Conservation (phyloP, 2,113 vertebrate genomes). For the Centropus bengalensis region DNA sequence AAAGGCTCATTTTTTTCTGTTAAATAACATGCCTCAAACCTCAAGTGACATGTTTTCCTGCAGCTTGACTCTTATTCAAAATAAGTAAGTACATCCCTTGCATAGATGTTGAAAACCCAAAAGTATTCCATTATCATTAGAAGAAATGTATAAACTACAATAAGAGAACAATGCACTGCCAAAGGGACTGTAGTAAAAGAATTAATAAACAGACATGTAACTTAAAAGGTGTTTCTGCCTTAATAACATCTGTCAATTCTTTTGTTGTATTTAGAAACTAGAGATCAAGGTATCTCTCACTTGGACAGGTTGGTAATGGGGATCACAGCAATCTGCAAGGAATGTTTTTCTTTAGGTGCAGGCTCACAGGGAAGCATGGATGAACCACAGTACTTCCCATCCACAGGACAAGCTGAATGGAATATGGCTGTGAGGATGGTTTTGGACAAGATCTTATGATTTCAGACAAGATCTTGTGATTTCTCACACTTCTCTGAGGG, state of each 20-base stretch:
- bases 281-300: neutral
- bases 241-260: neutral
- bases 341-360: neutral
- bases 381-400: fast-evolving
- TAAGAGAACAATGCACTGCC: neutral
- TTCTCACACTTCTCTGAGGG: neutral
- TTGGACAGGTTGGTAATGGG: neutral
- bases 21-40: neutral
- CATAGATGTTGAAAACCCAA: neutral
- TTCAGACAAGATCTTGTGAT: neutral
- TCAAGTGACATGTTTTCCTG: neutral
- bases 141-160: neutral
- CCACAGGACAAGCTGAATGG: fast-evolving
- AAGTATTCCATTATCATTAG: neutral
- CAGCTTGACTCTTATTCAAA: slow-evolving; percentile 18
- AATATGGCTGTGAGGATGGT: neutral
- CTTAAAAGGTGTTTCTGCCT: neutral
- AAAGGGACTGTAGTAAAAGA: neutral
- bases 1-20: neutral
- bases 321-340: neutral
- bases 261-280: neutral
- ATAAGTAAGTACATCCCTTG: neutral
- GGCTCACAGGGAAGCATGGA: neutral
- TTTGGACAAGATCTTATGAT: neutral
- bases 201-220: fast-evolving